Percentiles rank a stretch among this genome's conserved stretches.
These are phyloP conservation scores for Platysternon megacephalum DNA, from an alignment of 2,113 vertebrate genomes.

Conservation along the genomic window DNA sequence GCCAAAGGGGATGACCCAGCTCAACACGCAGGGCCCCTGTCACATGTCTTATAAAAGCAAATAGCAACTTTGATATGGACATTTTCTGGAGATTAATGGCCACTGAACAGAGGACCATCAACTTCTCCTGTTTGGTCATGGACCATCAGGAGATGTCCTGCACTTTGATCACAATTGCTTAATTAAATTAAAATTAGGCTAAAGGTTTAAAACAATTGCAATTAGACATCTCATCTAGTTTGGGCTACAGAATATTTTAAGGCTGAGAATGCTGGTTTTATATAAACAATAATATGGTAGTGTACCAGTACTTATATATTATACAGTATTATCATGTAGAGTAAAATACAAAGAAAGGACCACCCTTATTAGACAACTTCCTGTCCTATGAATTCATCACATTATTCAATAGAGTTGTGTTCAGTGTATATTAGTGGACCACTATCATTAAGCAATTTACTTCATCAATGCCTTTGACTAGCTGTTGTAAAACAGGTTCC, in stretches of 20 bases:
- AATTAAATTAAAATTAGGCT: conserved; percentile 45
- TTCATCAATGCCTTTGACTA: not conserved
- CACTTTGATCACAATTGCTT: conserved; percentile 24
- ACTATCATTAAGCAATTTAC: not conserved
- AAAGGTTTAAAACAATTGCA: not conserved
- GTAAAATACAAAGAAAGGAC: not conserved
- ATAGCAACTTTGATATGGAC: not conserved
- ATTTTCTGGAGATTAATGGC: conserved; percentile 9
- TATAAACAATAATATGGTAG: not conserved
- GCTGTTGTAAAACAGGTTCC: not conserved
- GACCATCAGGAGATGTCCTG: conserved; percentile 29
- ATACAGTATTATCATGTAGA: not conserved
- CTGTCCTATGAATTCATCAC: not conserved
- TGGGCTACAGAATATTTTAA: conserved; percentile 7
- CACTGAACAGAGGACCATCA: not conserved
- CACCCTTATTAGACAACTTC: not conserved
- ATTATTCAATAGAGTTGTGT: not conserved
- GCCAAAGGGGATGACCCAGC: no score
- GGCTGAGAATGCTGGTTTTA: not conserved
- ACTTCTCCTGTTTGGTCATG: conserved; percentile 12
- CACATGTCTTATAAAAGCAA: not conserved
- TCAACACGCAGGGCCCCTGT: no score
- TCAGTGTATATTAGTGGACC: not conserved
- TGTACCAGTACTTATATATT: not conserved
- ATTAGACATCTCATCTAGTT: not conserved